Evolutionary conservation across 2,888 invertebrate genomes (phyloP), one percentile per base, ranked within the genome.

Genomic region (Thereva nobilitata): DNA sequence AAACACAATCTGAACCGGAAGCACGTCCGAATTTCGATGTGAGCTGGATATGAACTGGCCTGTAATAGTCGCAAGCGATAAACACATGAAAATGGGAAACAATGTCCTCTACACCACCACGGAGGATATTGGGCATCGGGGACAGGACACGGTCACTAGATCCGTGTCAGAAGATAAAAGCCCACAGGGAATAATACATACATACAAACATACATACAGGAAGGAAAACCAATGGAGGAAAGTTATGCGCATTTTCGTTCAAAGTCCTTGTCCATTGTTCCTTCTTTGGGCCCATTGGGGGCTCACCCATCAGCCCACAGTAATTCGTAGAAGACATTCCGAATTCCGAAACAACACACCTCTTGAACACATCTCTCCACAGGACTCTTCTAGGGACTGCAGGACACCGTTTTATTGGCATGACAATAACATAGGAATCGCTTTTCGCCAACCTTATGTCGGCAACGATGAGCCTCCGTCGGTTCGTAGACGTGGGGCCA

Each of bases 1-100:
- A 37, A 38, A 10, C 47, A 59, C 23, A 59, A 59, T 45, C 57
- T 59, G 37, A 47, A 47, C 57, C 57, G 57, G 57, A 59, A 47
- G 38, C 12, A 47, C 47, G 57, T 59, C 35, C 37, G 8, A 3
- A 37, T 34, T 10, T 35, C 37, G 40, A 57, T 56, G 35, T 44
- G 57, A 37, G 37, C 9, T 59, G 47, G 47, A 47, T 59, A 59
- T 59, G 47, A 45, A 57, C 56, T 57, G 34, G 35, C 38, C 44
- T 47, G 47, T 59, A 47, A 47, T 47, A 55, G 50, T 47, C 9
- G 47, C 47, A 23, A 37, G n/a, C 5, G 9, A 59, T 59, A 35
- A 47, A 45, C 45, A 59, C 5, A 50, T 7, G 23, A 38, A 6
- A 45, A 55, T n/a, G 23, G n/a, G 23, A 57, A 57, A 57, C 45